Base-by-base conservation (phyloP, 2,113 vertebrate species). In the Engystomops pustulosus region DNA sequence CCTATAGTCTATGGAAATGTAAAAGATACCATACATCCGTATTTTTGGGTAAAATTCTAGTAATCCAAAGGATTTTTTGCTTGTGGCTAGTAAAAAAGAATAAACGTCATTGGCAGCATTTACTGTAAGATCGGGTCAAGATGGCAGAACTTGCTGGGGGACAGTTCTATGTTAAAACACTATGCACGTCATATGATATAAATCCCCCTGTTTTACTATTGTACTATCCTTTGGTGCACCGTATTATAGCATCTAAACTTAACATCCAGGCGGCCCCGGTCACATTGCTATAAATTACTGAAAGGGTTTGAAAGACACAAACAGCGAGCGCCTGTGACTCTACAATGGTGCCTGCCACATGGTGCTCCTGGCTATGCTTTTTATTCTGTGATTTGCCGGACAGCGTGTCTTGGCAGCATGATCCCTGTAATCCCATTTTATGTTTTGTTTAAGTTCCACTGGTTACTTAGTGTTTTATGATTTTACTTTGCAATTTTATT, bases 401-500 rank as follows among this genome's bases (percentile, higher is more conserved):
- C 72, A 85, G 65, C 74, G 55, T 36, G 65, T 44, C 74, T 58
- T 79, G 41, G 68, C 83, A 79, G 83, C 83, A 70, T 20, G 62
- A 9, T 17, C 6, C 49, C 32, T 78, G 55, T 79, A 70, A 85
- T 85, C 74, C 34, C 25, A 15, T 78, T 85, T 85, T 58, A 79
- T 85, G 75, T 70, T 85, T 69, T 85, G 62, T 79, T 79, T 51
- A 70, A 68, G 47, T 79, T 55, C 45, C 51, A 20, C 83, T 79
- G 38, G 83, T 85, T 79, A 55, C 65, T 79, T 78, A 79, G 62
- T 79, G 83, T 34, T 85, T 78, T 70, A 60, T 85, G 83, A 79
- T 78, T 69, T 85, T 55, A 79, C 75, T 79, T 85, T 27, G 60
- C 27, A 53, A 12, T 51, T 84, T 84, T 68, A 79, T 79, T 69